Evolutionary conservation across 2,113 vertebrate genomes (phyloP).

Genomic region (Perognathus longimembris): DNA sequence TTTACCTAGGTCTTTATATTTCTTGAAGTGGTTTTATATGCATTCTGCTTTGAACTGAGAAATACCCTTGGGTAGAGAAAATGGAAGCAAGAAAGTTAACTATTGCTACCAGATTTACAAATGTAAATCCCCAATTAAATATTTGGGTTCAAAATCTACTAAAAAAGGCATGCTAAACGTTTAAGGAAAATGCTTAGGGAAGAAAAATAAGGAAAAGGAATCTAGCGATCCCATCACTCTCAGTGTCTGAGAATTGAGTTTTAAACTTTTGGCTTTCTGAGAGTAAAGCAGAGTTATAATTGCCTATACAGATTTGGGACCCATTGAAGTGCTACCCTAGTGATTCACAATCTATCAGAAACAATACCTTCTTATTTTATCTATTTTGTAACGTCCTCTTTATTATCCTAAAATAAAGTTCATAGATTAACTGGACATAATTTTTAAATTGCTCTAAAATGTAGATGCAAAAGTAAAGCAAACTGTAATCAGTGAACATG

Average conservation of each 20-base stretch:
- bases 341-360: neutral
- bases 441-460: neutral
- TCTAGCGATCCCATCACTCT: neutral
- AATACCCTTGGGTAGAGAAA: neutral
- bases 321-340: neutral
- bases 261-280: neutral
- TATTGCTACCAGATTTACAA: neutral
- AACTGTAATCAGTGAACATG: neutral
- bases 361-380: neutral
- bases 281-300: neutral
- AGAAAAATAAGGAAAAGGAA: neutral
- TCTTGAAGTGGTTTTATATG: neutral
- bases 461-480: neutral
- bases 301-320: neutral
- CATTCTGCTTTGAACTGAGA: neutral
- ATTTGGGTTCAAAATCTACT: neutral
- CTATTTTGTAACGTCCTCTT: too few species aligned
- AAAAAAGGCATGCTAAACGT: neutral
- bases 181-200: neutral
- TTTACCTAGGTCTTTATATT: slow-evolving; percentile 25
- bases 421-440: neutral
- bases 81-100: neutral
- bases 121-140: neutral
- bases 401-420: too few species aligned
- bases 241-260: neutral